Conservation (phyloP, 2,797 vertebrate species). For the Mus spretus region DNA sequence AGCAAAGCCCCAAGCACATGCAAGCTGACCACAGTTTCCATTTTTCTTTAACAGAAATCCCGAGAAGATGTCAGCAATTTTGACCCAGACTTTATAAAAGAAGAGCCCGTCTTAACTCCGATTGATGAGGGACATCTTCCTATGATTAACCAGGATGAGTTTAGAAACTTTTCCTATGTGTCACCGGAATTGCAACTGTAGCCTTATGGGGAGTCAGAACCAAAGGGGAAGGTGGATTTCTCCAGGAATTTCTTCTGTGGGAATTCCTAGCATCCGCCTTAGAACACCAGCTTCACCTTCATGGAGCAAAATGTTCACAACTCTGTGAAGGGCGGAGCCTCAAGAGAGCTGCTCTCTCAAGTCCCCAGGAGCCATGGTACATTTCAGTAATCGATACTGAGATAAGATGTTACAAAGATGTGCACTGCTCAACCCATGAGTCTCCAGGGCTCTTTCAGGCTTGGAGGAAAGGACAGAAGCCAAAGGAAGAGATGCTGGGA, state of each 20-base stretch:
- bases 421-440: conserved; percentile 68
- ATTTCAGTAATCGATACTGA: conserved; percentile 75
- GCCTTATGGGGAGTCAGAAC: conserved; percentile 49
- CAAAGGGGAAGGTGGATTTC: conserved; percentile 62
- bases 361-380: conserved; percentile 53
- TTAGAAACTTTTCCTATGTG: conserved; percentile 97
- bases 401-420: conserved; percentile 76
- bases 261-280: conserved; percentile 78
- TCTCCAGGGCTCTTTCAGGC: neutral
- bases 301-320: conserved; percentile 64
- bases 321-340: conserved; percentile 72
- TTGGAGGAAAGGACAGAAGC: conserved; percentile 50
- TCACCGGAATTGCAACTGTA: conserved; percentile 92
- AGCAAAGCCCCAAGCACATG: neutral
- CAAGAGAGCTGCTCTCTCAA: conserved; percentile 84
- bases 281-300: conserved; percentile 80
- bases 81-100: conserved; percentile 98
- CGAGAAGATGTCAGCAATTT: conserved; percentile 99
- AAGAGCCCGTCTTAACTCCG: conserved; percentile 96
- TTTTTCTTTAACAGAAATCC: conserved; percentile 93
- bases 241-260: conserved; percentile 81
- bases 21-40: conserved; percentile 46
- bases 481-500: conserved; percentile 66
- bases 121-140: conserved; percentile 95
- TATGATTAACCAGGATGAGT: conserved; percentile 97